A percentile compares a stretch with the other conserved stretches of the same genome.
Evolutionary conservation across 2,888 invertebrate genomes (phyloP).

Genomic region (Julus scandinavius): DNA sequence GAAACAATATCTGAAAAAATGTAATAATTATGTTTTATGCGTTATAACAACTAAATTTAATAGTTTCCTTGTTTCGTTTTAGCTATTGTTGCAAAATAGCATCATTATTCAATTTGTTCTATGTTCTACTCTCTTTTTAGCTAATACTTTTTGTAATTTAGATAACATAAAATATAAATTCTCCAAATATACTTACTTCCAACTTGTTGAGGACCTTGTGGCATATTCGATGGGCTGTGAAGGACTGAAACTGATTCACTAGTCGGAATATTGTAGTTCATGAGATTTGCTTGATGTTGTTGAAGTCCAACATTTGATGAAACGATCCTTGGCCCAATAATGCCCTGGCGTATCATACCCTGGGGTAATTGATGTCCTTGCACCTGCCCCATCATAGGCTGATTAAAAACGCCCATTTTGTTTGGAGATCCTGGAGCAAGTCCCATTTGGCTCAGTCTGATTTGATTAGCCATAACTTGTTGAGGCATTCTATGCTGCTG

Average conservation of each 20-base stretch:
- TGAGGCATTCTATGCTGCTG: conserved; percentile 56
- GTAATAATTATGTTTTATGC: neutral
- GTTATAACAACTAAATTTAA: no score
- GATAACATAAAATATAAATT: no score
- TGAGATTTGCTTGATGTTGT: neutral
- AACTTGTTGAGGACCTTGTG: conserved; percentile 3
- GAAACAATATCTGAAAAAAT: neutral
- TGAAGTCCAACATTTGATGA: conserved; percentile 15
- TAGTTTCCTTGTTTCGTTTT: no score
- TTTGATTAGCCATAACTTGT: conserved; percentile 55
- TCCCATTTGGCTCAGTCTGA: conserved; percentile 55
- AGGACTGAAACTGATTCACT: neutral
- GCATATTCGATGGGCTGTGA: neutral
- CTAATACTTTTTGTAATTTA: no score
- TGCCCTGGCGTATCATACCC: conserved; percentile 18
- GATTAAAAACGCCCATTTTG: conserved; percentile 52
- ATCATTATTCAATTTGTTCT: no score
- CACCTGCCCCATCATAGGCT: conserved; percentile 50
- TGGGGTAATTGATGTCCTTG: conserved; percentile 8
- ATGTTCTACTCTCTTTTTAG: no score
- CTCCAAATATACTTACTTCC: neutral
- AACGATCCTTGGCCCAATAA: neutral
- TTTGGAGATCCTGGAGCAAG: conserved; percentile 47
- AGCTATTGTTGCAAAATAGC: no score
- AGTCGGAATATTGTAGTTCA: neutral